These are phyloP conservation scores for Yponomeuta malinellus DNA, from an alignment of 2,888 invertebrate species.

Conservation along the genomic window DNA sequence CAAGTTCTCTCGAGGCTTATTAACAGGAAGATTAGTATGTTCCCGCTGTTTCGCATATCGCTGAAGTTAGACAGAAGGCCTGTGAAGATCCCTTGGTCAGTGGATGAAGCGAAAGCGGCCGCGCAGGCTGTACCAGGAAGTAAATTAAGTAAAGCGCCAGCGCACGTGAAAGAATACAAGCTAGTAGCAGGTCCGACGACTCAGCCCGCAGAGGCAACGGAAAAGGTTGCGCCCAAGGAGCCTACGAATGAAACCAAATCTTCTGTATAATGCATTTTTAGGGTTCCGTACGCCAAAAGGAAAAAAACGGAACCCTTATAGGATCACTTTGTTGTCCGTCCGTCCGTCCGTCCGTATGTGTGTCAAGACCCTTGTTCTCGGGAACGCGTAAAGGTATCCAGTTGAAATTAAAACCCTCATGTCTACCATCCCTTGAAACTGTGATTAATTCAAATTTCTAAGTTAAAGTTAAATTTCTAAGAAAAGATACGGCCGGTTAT, in stretches of 20 bases:
- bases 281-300: no score
- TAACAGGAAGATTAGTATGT: conserved; percentile 45
- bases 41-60: conserved; percentile 55
- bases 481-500: no score
- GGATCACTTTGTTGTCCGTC: no score
- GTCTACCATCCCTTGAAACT: no score
- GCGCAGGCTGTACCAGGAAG: conserved; percentile 17
- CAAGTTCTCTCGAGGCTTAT: conserved; percentile 45
- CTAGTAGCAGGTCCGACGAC: not conserved
- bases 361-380: no score
- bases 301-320: no score
- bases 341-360: no score
- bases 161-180: conserved; percentile 2
- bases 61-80: conserved; percentile 54
- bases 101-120: conserved; percentile 25
- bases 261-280: not conserved
- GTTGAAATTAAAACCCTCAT: no score
- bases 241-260: not conserved
- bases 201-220: not conserved
- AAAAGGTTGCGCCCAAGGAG: not conserved
- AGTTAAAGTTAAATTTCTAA: no score
- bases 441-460: no score
- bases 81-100: conserved; percentile 57
- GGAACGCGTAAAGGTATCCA: no score
- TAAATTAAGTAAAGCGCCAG: conserved; percentile 13